Base-by-base conservation (phyloP, 2,797 vertebrate genomes). In the Cossypha heuglini region DNA sequence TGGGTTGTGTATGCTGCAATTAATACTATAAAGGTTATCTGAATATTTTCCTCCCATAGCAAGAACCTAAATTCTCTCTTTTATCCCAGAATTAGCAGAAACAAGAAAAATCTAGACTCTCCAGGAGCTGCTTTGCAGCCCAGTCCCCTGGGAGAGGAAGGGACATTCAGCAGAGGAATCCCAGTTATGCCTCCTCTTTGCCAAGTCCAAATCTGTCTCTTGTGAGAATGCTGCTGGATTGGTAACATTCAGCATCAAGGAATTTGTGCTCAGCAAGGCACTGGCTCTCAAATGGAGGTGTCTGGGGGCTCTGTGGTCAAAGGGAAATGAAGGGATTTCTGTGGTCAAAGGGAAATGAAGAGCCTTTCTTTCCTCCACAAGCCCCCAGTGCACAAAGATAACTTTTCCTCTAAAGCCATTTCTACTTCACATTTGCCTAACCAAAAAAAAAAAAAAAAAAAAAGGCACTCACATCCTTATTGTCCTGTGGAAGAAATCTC, bases 121-220 rank as follows among this genome's bases (percentile, higher is more conserved):
- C 20, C 51, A 29, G 48, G 49, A 57, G 35, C 43, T 74, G 16
- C 25, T 90, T 86, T 49, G 29, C 54, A 80, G 58, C 43, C 25
- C 40, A 25, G 66, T 71, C 68, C 37, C 82, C 42, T 35, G 35
- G 33, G 84, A 75, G 40, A 84, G 46, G 49, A 82, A 37, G n/a
- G 48, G 63, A 73, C 52, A 55, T 88, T 93, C 69, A 90, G 62
- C 40, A 77, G 67, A 81, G 79, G 86, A 94, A 94, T 94, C 73
- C 58, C 43, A 75, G 68, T 63, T 95, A 91, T 81, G 61, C 62
- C 73, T 90, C 45, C 49, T 68, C 76, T 64, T 64, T 88, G 89
- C 92, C 91, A 96, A 95, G 54, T 83, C 73, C 88, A 75, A 72
- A 75, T 90, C 76, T 29, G 83, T 40, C 86, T 76, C 75, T 49